Conservation (phyloP, 2,113 vertebrate genomes). For the Rutilus rutilus region DNA sequence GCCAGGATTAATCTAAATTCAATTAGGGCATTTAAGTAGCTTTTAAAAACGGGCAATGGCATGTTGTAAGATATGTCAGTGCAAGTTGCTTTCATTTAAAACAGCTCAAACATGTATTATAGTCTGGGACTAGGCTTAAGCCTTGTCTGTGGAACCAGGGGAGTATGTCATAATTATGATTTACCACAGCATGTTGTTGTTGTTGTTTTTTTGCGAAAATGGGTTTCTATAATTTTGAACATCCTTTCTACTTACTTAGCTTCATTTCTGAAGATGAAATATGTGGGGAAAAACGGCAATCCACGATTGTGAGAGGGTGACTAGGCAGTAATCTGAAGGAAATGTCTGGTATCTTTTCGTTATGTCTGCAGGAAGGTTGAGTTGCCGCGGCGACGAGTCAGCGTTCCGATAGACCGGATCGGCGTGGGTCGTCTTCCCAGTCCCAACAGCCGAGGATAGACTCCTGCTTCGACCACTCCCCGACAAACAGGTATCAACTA, state of each 20-base stretch:
- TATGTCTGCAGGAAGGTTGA: slow-evolving; percentile 78
- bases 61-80: no score
- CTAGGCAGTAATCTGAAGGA: not conserved
- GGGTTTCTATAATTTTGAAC: not conserved
- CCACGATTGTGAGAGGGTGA: not conserved
- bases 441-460: slow-evolving; percentile 81
- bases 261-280: not conserved
- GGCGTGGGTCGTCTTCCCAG: slow-evolving; percentile 80
- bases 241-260: not conserved
- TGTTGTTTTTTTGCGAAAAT: no score
- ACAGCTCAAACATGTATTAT: no score
- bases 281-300: not conserved
- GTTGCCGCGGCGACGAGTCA: slow-evolving; percentile 78
- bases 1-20: no score
- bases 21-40: no score
- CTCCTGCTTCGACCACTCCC: not conserved
- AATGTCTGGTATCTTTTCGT: not conserved
- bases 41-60: no score
- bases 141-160: no score
- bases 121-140: no score
- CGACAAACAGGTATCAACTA: slow-evolving; percentile 60
- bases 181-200: no score
- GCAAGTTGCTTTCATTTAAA: no score
- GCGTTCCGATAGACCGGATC: slow-evolving; percentile 85
- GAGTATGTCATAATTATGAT: no score